phyloP scores from a whole-genome alignment of 2,888 invertebrate species.

The Dynastes maya region DNA sequence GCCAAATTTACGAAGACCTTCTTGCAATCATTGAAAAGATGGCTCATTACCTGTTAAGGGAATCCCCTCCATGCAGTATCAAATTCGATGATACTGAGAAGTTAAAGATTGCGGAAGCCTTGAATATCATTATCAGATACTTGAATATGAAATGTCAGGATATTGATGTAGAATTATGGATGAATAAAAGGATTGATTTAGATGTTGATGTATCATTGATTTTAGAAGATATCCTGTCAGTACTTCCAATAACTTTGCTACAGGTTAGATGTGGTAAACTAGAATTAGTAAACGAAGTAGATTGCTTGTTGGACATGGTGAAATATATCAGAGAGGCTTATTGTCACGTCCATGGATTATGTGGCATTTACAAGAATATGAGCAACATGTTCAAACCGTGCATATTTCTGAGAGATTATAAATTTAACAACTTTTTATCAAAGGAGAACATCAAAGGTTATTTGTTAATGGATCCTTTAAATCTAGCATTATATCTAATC shows the following conservation, averaged over 20 bases:
- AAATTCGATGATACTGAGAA: constrained; percentile 37
- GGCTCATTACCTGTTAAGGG: constrained; percentile 12
- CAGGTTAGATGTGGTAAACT: constrained; percentile 7
- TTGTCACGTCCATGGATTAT: neutral
- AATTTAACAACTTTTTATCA: constrained; percentile 6
- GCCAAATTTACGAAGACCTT: constrained; percentile 39
- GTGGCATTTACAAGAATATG: constrained; percentile 26
- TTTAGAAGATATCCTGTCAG: constrained; percentile 35
- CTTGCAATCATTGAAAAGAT: constrained; percentile 44
- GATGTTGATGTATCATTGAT: constrained; percentile 22
- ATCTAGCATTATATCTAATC: constrained; percentile 20
- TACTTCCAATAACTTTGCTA: constrained; percentile 42
- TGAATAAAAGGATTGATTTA: neutral
- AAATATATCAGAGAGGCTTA: constrained; percentile 38
- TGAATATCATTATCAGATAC: constrained; percentile 34
- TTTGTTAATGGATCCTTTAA: constrained; percentile 19
- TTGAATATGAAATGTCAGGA: constrained; percentile 32
- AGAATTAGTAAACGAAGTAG: neutral
- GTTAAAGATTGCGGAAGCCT: constrained; percentile 41
- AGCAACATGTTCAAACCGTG: constrained; percentile 27
- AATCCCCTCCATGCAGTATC: constrained; percentile 2
- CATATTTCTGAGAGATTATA: constrained; percentile 8
- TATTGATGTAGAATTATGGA: neutral
- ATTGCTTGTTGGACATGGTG: constrained; percentile 31
- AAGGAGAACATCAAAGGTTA: constrained; percentile 28